Percentiles rank a stretch among this genome's conserved stretches.
These are phyloP conservation scores for Tragelaphus scriptus DNA, from an alignment of 2,113 vertebrate species.

Conservation along the genomic window DNA sequence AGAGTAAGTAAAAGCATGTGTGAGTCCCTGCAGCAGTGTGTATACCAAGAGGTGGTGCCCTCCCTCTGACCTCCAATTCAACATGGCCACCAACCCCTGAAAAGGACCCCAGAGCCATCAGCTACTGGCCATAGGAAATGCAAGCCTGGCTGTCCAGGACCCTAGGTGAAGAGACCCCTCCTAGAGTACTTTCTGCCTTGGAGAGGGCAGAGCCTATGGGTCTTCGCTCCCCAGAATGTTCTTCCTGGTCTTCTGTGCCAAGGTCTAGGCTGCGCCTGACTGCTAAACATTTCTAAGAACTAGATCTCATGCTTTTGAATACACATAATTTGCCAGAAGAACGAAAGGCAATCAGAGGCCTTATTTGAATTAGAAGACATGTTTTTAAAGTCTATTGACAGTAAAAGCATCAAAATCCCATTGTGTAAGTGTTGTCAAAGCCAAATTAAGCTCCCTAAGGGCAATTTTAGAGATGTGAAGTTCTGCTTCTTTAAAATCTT, in stretches of 20 bases:
- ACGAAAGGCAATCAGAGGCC: conserved; percentile 4
- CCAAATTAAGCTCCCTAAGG: not conserved
- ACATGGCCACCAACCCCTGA: not conserved
- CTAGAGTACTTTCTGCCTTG: not conserved
- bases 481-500: conserved; percentile 34
- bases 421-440: not conserved
- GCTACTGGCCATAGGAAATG: not conserved
- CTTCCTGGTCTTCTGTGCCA: not conserved
- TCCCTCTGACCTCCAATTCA: not conserved
- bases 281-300: not conserved
- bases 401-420: conserved; percentile 35
- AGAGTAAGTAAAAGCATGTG: not conserved
- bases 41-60: not conserved
- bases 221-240: not conserved
- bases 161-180: not conserved
- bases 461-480: conserved; percentile 22
- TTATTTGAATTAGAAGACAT: conserved; percentile 16
- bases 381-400: conserved; percentile 31
- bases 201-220: not conserved
- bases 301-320: not conserved
- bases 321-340: conserved; percentile 2
- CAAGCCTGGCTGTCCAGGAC: not conserved
- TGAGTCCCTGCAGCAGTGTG: not conserved
- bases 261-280: not conserved
- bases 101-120: not conserved